Base-by-base conservation (phyloP, 92 coral and sea anemone species). In the Metridium senile region DNA sequence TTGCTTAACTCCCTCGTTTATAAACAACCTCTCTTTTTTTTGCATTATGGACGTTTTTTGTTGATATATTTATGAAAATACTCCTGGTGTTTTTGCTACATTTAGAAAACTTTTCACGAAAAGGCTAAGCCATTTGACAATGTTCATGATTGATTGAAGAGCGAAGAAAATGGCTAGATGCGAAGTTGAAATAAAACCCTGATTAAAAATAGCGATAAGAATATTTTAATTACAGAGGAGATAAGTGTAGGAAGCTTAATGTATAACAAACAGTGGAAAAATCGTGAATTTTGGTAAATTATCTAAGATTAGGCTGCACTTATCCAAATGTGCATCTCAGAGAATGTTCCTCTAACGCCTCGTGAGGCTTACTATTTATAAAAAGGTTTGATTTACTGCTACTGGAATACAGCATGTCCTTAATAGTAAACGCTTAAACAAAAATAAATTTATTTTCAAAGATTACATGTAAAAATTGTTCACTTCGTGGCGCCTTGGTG, bases 171-270 rank as follows among this genome's bases (percentile, higher is more conserved):
- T 54, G 59, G 22, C 66, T 59, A 8, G 66, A 22, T 2, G 25
- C 9, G n/a, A 13, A 54, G n/a, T 59, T 59, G 1, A 23, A 59
- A 23, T 22, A 59, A 23, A 59, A 59, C 8, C 7, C 22, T 26
- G 66, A 59, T 59, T 59, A 26, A 59, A 59, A 59, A 26, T 26
- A 26, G 66, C 4, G 66, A 59, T 59, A 59, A 59, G 32, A 18
- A 26, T 1, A 59, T 23, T 59, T 26, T 59, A 59, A 59, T 59
- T 59, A 22, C 23, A 59, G 10, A 2, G 16, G 4, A 23, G 66
- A 59, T 59, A 59, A 59, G 66, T 59, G 1, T 6, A 23, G 66
- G 66, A 59, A 23, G 33, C 30, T 59, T 23, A 26, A 22, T 26
- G 4, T 1, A 23, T 59, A 23, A 22, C 3, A 59, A 59, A 9